A percentile compares a stretch with the other conserved stretches of the same genome.
Evolutionary conservation across 2,797 vertebrate species (phyloP).

Genomic region (Notolepis coatsorum): DNA sequence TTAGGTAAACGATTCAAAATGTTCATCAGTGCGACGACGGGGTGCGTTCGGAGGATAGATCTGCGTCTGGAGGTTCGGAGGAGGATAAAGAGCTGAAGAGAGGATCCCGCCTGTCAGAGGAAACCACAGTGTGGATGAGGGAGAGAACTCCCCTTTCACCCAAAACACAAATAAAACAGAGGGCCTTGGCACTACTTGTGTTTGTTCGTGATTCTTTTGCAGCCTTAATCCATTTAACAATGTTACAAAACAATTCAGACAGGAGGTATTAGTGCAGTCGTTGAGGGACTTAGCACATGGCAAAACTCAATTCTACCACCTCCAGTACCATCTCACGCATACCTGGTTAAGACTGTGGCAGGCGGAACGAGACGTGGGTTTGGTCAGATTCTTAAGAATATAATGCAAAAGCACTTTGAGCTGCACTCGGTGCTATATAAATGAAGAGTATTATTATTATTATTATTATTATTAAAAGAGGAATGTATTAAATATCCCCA

Average conservation of each 20-base stretch:
- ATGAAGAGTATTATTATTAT: no score
- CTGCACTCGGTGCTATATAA: constrained; percentile 58
- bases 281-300: constrained; percentile 75
- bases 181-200: constrained; percentile 74
- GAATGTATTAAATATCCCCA: background rate
- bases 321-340: constrained; percentile 66
- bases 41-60: constrained; percentile 41
- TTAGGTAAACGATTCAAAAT: constrained; percentile 70
- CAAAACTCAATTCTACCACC: constrained; percentile 68
- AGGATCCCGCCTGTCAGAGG: constrained; percentile 64
- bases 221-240: constrained; percentile 81
- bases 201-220: constrained; percentile 80
- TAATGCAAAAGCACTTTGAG: constrained; percentile 9
- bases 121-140: constrained; percentile 44
- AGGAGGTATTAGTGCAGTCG: constrained; percentile 78
- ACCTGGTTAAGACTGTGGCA: constrained; percentile 60
- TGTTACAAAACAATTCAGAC: constrained; percentile 82
- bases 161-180: constrained; percentile 68
- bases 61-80: constrained; percentile 56
- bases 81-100: constrained; percentile 65
- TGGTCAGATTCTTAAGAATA: constrained; percentile 54
- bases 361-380: constrained; percentile 70
- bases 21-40: constrained; percentile 53
- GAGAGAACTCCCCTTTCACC: constrained; percentile 63
- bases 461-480: no score